phyloP scores from a whole-genome alignment of 2,888 invertebrate species.

The Stramonita haemastoma region DNA sequence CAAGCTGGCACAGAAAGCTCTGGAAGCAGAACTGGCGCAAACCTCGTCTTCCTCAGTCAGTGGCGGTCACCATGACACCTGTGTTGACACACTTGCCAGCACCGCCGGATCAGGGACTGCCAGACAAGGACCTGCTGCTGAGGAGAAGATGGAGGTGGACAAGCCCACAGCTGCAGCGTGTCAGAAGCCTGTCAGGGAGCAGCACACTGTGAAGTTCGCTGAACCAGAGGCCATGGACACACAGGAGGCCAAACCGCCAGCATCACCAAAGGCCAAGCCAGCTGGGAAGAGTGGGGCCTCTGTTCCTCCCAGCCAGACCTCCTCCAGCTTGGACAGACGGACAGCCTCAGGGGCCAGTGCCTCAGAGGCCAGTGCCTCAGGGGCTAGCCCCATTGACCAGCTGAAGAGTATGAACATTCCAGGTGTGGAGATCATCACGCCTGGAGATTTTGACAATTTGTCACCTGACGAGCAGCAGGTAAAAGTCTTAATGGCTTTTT shows the following conservation, averaged over 20 bases:
- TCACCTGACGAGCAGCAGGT: slow-evolving; percentile 69
- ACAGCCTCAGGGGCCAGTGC: neutral
- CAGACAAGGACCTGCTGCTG: neutral
- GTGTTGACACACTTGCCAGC: neutral
- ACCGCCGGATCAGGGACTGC: neutral
- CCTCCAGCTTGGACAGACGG: slow-evolving; percentile 5
- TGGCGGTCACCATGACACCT: neutral
- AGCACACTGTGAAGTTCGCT: neutral
- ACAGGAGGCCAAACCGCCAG: neutral
- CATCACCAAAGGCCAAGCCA: neutral
- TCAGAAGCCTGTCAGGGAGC: neutral
- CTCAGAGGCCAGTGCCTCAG: neutral
- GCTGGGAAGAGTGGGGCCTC: neutral
- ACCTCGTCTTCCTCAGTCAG: neutral
- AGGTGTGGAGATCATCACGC: slow-evolving; percentile 67
- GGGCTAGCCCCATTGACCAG: slow-evolving; percentile 49
- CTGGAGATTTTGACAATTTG: slow-evolving; percentile 66
- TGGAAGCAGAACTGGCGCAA: neutral
- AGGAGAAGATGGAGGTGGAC: slow-evolving; percentile 28
- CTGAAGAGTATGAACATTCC: slow-evolving; percentile 63
- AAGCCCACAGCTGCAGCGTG: neutral
- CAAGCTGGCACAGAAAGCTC: slow-evolving; percentile 52
- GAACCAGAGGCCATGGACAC: slow-evolving; percentile 30
- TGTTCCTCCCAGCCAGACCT: neutral
- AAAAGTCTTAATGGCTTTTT: neutral